phyloP scores from a whole-genome alignment of 1,140 invertebrate species.

The Neodiprion lecontei region DNA sequence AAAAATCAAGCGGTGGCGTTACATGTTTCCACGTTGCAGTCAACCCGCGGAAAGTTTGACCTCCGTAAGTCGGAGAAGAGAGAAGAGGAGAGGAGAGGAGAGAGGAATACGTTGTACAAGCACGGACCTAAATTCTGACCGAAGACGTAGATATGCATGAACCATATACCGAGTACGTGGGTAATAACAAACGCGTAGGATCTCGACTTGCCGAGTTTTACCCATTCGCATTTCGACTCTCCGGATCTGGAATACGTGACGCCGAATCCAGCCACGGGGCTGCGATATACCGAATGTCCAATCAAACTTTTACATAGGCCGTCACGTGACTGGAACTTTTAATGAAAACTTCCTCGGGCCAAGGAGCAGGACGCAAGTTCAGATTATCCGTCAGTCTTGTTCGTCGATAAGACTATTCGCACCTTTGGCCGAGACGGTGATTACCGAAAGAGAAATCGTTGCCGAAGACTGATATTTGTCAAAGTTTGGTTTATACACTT shows the following conservation, averaged over 20 bases:
- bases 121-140: too few relatives aligned
- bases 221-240: background rate
- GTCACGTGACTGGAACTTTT: background rate
- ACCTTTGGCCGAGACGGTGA: too few relatives aligned
- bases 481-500: too few relatives aligned
- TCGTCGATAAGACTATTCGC: background rate
- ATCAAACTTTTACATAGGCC: conserved; percentile 11
- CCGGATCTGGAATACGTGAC: background rate
- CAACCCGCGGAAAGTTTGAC: background rate
- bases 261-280: background rate
- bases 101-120: background rate
- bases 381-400: background rate
- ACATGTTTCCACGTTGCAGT: background rate
- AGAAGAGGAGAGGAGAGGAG: background rate
- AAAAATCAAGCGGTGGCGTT: background rate
- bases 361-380: too few relatives aligned
- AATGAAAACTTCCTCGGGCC: background rate
- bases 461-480: too few relatives aligned
- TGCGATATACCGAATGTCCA: background rate
- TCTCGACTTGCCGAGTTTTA: background rate
- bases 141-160: background rate
- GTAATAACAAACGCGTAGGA: background rate
- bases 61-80: background rate
- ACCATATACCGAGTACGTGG: background rate
- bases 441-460: too few relatives aligned